These are phyloP conservation scores for pig (Sus scrofa) DNA, from an alignment of 2,113 vertebrate genomes.

Conservation along the genomic window T2T-Sscrofa CM000820.6:32176001-32176500, in stretches of 20 bases:
- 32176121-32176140: not conserved
- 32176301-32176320: not conserved
- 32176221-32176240: not conserved
- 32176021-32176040: not conserved
- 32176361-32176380: too few relatives aligned
- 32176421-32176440: too few relatives aligned
- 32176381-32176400: too few relatives aligned
- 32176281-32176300: slow-evolving; percentile 33
- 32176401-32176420: too few relatives aligned
- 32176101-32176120: not conserved
- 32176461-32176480: too few relatives aligned
- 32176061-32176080: not conserved
- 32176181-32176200: not conserved
- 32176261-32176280: not conserved
- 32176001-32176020: slow-evolving; percentile 28
- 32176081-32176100: not conserved
- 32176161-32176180: not conserved
- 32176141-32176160: not conserved
- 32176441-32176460: too few relatives aligned
- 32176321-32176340: not conserved
- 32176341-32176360: too few relatives aligned
- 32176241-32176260: not conserved
- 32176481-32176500: not conserved
- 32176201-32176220: not conserved
- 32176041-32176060: slow-evolving; percentile 1